Evolutionary conservation across 2,888 invertebrate genomes (phyloP), one percentile per base, ranked within the genome.

Genomic region (Coleophora deauratella): DNA sequence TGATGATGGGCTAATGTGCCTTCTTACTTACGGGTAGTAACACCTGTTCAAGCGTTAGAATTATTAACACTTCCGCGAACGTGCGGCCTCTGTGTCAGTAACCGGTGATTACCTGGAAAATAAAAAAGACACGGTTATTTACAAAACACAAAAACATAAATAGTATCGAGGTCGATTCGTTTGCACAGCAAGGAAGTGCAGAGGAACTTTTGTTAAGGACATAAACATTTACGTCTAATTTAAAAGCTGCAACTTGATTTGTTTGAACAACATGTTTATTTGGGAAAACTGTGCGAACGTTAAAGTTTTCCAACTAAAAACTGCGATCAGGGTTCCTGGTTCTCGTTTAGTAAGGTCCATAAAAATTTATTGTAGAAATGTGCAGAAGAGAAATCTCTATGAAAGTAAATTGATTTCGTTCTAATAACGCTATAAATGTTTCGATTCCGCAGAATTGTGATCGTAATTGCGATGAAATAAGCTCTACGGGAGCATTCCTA

Each of bases 41-140:
- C 43, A 43, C 43, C 43, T 43, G 41, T 36, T 35, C 40, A 40
- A 40, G 15, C 35, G 13, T 9, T 33, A 15, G 15, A 33, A 11
- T 9, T 39, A 39, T 33, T 33, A n/a, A n/a, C n/a, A 12, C 37
- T 37, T 28, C 35, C 40, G 39, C 21, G 15, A 33, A 35, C 35
- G 38, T 36, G 51, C 40, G 42, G 46, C 38, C 41, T 44, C 41
- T 44, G 21, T 21, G 21, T 21, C 3, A 21, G 6, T 21, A 21
- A 21, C 43, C 42, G 41, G 52, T 45, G 53, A 55, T 63, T 69
- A 71, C 66, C 68, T 67, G 68, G 21, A 42, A 43, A 33, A 35
- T 27, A 15, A 43, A 41, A 21, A 38, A 32, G 30, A 12, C 14
- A 7, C 34, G 34, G 33, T 21, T 6, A 21, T 21, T 21, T 21